These are phyloP conservation scores for Nannospalax galili DNA, from an alignment of 2,113 vertebrate species.

Conservation along the genomic window DNA sequence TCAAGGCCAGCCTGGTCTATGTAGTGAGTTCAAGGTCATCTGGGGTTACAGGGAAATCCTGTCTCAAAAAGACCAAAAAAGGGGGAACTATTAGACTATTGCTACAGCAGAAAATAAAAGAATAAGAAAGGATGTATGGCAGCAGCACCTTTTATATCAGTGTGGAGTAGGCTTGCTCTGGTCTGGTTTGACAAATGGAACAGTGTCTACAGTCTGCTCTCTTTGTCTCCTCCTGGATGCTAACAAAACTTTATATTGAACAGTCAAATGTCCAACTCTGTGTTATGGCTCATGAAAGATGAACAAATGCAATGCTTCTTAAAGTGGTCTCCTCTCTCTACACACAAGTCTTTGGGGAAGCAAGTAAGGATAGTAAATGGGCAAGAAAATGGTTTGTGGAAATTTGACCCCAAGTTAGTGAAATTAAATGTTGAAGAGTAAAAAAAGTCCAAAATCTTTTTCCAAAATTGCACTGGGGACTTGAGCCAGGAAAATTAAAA, in stretches of 20 bases:
- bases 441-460: not conserved
- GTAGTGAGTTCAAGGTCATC: too few species aligned
- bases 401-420: conserved; percentile 68
- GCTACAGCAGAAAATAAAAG: conserved; percentile 94
- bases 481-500: not conserved
- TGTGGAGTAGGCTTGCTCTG: conserved; percentile 62
- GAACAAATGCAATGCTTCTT: conserved; percentile 62
- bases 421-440: conserved; percentile 75
- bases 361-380: conserved; percentile 60
- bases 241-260: conserved; percentile 70
- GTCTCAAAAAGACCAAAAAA: too few species aligned
- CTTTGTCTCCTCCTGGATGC: conserved; percentile 55
- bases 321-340: conserved; percentile 57
- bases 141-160: not conserved
- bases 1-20: too few species aligned
- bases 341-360: conserved; percentile 61
- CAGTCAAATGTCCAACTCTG: conserved; percentile 52
- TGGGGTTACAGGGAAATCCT: too few species aligned
- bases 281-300: conserved; percentile 65
- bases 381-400: conserved; percentile 54
- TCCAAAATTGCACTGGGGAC: not conserved
- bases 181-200: conserved; percentile 59
- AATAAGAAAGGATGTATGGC: conserved; percentile 94
- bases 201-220: conserved; percentile 61
- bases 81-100: too few species aligned